A percentile compares a stretch with the other conserved stretches of the same genome.
Evolutionary conservation across 2,888 invertebrate species (phyloP).

Genomic region (Onthophagus sagittarius): DNA sequence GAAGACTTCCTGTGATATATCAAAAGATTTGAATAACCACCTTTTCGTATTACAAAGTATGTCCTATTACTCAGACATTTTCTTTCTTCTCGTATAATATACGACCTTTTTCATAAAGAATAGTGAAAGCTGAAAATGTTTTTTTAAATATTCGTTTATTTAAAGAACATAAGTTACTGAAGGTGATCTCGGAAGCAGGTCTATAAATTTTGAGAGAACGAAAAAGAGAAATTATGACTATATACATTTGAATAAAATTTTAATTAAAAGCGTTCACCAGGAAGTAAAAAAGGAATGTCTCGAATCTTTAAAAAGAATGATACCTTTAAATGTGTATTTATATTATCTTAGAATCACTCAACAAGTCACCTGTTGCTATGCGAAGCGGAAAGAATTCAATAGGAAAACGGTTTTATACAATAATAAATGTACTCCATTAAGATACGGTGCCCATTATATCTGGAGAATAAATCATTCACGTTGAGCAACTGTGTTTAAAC

Average conservation of each 20-base stretch:
- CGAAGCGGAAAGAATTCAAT: background rate
- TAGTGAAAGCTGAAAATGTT: no score
- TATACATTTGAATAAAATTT: background rate
- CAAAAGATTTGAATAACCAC: no score
- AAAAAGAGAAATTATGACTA: no score
- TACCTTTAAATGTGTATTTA: background rate
- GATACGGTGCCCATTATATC: background rate
- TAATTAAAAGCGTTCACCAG: background rate
- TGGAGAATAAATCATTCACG: background rate
- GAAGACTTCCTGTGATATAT: no score
- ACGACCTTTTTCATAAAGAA: no score
- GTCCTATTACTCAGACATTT: no score
- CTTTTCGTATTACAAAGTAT: no score
- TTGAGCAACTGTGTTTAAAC: background rate
- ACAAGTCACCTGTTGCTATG: background rate
- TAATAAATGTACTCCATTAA: background rate
- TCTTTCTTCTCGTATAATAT: no score
- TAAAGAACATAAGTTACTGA: no score
- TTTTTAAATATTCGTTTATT: no score
- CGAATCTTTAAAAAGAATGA: background rate
- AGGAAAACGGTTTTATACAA: background rate
- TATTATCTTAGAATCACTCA: background rate
- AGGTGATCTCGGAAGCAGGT: no score
- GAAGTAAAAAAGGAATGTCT: background rate
- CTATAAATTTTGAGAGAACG: no score